A percentile compares a stretch with the other conserved stretches of the same genome.
These are phyloP conservation scores for Melipona bicolor DNA, from an alignment of 2,888 invertebrate species.

Conservation along the genomic window DNA sequence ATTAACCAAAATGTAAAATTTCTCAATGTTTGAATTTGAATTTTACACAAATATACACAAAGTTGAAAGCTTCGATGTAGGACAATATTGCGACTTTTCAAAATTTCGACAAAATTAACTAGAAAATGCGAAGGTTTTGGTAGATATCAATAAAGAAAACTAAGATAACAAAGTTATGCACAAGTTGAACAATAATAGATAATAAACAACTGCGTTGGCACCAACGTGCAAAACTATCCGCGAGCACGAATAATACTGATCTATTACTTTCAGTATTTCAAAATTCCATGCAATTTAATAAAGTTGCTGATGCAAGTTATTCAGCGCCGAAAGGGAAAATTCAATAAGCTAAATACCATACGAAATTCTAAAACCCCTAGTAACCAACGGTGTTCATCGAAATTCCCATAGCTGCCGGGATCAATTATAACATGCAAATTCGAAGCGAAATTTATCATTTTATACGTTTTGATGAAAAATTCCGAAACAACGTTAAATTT, in stretches of 20 bases:
- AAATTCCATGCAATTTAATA: conserved; percentile 3
- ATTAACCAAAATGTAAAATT: background rate
- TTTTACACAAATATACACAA: too few species aligned
- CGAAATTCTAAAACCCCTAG: background rate
- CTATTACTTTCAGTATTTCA: background rate
- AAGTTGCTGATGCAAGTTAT: background rate
- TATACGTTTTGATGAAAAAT: background rate
- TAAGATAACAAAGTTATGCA: too few species aligned
- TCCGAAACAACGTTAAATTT: background rate
- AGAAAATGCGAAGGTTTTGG: too few species aligned
- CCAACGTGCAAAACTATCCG: background rate
- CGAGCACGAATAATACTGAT: background rate
- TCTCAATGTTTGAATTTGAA: background rate
- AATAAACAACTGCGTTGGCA: background rate
- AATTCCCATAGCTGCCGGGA: background rate
- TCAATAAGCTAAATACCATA: background rate
- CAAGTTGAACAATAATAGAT: background rate
- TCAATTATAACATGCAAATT: background rate
- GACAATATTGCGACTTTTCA: background rate
- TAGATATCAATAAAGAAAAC: too few species aligned
- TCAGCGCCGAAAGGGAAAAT: background rate
- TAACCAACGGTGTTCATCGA: background rate
- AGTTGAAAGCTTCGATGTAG: too few species aligned
- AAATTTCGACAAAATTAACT: background rate
- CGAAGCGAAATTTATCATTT: background rate